These are phyloP conservation scores for Steinernema carpocapsae DNA, from an alignment of 2,888 invertebrate genomes.

Conservation along the genomic window DNA sequence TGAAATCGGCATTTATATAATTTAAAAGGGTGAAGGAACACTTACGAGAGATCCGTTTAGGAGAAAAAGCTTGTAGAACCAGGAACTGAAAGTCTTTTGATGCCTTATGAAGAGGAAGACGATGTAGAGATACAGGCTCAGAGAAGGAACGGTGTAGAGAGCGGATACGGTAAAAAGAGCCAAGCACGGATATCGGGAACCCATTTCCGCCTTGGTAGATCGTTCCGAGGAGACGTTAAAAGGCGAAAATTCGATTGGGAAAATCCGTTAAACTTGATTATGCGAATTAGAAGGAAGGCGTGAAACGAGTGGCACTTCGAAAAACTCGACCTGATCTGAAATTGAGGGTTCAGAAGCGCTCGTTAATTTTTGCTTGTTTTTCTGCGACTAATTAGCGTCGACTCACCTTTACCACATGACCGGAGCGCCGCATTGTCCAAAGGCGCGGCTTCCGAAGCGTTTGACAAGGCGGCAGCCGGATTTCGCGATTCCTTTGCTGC, in stretches of 20 bases:
- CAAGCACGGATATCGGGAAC: too few species aligned
- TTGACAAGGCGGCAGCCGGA: conserved; percentile 2
- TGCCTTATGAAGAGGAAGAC: not conserved
- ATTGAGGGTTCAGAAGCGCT: not conserved
- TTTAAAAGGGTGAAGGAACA: not conserved
- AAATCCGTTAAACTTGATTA: not conserved
- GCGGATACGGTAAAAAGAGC: not conserved
- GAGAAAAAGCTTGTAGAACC: conserved; percentile 1
- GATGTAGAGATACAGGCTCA: not conserved
- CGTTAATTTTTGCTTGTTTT: too few species aligned
- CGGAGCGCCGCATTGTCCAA: not conserved
- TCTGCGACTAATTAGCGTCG: not conserved
- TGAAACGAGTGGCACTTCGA: too few species aligned
- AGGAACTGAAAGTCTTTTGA: not conserved
- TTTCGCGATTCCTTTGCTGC: not conserved
- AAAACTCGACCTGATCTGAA: too few species aligned
- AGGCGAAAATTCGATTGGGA: not conserved
- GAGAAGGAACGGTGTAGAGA: not conserved
- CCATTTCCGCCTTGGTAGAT: too few species aligned
- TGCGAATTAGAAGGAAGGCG: not conserved
- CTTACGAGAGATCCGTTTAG: not conserved
- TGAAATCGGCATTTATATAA: not conserved
- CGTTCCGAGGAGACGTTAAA: too few species aligned
- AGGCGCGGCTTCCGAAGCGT: conserved; percentile 7
- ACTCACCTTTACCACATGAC: not conserved